Conservation (phyloP, 2,888 invertebrate species). For the Athrips mouffetella region DNA sequence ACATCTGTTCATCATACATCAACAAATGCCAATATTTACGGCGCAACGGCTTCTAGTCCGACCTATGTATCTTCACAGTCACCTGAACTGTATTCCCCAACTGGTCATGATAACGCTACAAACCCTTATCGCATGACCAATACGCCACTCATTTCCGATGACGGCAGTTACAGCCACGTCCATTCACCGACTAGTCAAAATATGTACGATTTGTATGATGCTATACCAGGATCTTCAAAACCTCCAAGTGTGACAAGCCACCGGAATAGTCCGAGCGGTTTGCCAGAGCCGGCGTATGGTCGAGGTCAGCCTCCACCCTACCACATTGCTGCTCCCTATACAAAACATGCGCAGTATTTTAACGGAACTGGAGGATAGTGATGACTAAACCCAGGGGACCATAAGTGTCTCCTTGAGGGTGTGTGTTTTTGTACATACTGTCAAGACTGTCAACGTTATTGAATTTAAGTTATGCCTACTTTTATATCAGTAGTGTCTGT, state of each 20-base stretch:
- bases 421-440: conserved; percentile 35
- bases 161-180: conserved; percentile 68
- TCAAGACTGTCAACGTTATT: conserved; percentile 19
- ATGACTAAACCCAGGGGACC: conserved; percentile 15
- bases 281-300: conserved; percentile 56
- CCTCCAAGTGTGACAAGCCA: conserved; percentile 60
- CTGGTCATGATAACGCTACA: conserved; percentile 70
- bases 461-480: conserved; percentile 16
- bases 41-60: conserved; percentile 57
- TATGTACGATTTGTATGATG: conserved; percentile 71
- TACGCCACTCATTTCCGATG: conserved; percentile 69
- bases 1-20: conserved; percentile 48
- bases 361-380: conserved; percentile 74
- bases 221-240: conserved; percentile 58
- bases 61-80: conserved; percentile 69
- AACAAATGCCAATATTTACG: conserved; percentile 62
- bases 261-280: conserved; percentile 60
- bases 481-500: conserved; percentile 38
- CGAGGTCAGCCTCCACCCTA: conserved; percentile 86
- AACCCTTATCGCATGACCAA: conserved; percentile 74
- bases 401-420: conserved; percentile 17
- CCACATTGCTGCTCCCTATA: conserved; percentile 89
- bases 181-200: conserved; percentile 68
- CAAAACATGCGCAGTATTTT: conserved; percentile 86
- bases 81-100: conserved; percentile 69